Base-by-base conservation (phyloP, 35 echinoderm and acorn worm species). In the Patiria miniata region DNA sequence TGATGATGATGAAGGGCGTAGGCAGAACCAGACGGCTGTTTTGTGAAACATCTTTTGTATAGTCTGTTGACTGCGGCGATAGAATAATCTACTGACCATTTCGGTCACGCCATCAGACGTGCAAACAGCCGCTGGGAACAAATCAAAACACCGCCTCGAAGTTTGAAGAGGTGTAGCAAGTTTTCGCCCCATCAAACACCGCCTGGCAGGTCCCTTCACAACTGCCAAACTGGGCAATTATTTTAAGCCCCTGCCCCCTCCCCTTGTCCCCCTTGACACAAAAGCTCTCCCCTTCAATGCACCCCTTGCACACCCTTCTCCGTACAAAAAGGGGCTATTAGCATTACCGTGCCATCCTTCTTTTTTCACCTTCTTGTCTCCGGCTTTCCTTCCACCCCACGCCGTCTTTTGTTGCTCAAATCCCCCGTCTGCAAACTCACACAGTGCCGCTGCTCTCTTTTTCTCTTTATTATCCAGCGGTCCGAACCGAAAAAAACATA, bases 111-210 rank as follows among this genome's bases (percentile, higher is more conserved):
- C 4, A 47, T 6, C 12, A 4, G 4, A 4, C 42, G 19, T 73
- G 23, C 10, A 6, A 73, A 73, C 65, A 30, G 65, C 65, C 65
- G 65, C 29, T 7, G 65, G n/a, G 14, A 73, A 14, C 65, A 30
- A 73, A 73, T 73, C 65, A 30, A 73, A 73, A 7, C 21, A 73
- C 29, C 65, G 34, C 26, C 65, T 26, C 12, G 14, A 7, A 73
- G 65, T 32, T 23, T 7, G 65, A 30, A 23, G 65, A 73, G 65
- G 65, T 73, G 65, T 73, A 32, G 26, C 65, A 73, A n/a, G 34
- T 73, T 73, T 73, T 73, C 65, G 29, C 65, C 26, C 65, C 65
- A 73, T 73, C 65, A 73, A 73, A 30, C 65, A 73, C 65, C 10
- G 34, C 65, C 65, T 73, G 65, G 21, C 65, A 73, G 65, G 65